Conservation (phyloP, 2,888 invertebrate species). For the Torymus aiolomorphi region DNA sequence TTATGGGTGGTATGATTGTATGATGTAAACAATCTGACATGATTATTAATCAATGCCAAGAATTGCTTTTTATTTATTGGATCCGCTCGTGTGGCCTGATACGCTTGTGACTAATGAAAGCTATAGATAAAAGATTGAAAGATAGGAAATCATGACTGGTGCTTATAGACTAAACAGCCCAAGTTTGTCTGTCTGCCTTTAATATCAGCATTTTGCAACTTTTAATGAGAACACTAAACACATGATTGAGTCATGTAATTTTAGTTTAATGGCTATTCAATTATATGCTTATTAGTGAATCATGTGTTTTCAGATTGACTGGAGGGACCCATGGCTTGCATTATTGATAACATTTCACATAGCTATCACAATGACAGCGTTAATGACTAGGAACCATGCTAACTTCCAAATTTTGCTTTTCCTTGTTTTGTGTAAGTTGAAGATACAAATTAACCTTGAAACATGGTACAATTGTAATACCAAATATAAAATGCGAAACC, state of each 20-base stretch:
- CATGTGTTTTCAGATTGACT: constrained; percentile 83
- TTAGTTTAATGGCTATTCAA: too few species aligned
- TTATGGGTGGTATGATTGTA: too few species aligned
- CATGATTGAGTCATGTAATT: not conserved
- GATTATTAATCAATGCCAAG: too few species aligned
- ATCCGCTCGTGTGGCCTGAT: not conserved
- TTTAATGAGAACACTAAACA: not conserved
- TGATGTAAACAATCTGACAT: too few species aligned
- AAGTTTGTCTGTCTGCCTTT: too few species aligned
- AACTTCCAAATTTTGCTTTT: constrained; percentile 91
- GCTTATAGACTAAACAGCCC: not conserved
- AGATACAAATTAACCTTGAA: constrained; percentile 40
- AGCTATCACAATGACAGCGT: constrained; percentile 85
- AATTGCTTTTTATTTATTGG: too few species aligned
- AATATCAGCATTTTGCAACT: not conserved
- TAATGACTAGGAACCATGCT: constrained; percentile 89
- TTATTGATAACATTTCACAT: constrained; percentile 86
- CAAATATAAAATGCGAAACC: not conserved
- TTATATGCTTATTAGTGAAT: too few species aligned
- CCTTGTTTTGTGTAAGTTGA: constrained; percentile 85
- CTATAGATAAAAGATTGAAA: not conserved
- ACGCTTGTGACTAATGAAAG: not conserved
- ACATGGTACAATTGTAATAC: too few species aligned
- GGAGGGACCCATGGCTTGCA: constrained; percentile 92
- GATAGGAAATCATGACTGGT: not conserved